Conservation (phyloP, 2,113 vertebrate species). For the Petrocephalus zakoni region DNA sequence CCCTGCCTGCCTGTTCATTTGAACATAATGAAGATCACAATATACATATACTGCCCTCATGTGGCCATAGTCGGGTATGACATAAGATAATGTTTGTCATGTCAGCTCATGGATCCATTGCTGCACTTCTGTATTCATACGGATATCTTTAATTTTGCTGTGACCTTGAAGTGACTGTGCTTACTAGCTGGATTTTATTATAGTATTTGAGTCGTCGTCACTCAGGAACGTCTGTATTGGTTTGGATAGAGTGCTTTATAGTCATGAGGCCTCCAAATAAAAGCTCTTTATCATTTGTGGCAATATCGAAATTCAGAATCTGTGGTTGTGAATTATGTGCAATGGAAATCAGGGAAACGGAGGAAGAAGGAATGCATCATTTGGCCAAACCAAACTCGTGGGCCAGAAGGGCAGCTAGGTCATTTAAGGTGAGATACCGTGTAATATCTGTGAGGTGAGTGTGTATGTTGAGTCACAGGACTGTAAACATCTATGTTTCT, state of each 20-base stretch:
- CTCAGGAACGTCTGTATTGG: not conserved
- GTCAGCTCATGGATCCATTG: not conserved
- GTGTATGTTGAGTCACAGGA: not conserved
- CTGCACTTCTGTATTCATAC: no score
- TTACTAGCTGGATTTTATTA: not conserved
- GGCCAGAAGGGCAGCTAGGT: not conserved
- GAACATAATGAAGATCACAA: not conserved
- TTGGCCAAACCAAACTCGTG: not conserved
- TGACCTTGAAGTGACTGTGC: not conserved
- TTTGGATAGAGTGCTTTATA: not conserved
- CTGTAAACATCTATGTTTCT: not conserved
- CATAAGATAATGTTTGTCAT: not conserved
- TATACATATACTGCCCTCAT: not conserved
- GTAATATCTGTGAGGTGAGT: not conserved
- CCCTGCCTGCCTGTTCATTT: not conserved
- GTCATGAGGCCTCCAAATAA: constrained; percentile 8
- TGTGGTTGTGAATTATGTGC: not conserved
- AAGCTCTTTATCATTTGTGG: not conserved
- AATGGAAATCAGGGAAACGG: not conserved
- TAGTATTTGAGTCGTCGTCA: not conserved
- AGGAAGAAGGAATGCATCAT: not conserved
- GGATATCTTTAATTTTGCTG: not conserved
- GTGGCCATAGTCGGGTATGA: not conserved
- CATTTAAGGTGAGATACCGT: not conserved
- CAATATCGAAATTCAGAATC: not conserved